Evolutionary conservation across 2,888 invertebrate species (phyloP).

Genomic region (Phyllotreta striolata): DNA sequence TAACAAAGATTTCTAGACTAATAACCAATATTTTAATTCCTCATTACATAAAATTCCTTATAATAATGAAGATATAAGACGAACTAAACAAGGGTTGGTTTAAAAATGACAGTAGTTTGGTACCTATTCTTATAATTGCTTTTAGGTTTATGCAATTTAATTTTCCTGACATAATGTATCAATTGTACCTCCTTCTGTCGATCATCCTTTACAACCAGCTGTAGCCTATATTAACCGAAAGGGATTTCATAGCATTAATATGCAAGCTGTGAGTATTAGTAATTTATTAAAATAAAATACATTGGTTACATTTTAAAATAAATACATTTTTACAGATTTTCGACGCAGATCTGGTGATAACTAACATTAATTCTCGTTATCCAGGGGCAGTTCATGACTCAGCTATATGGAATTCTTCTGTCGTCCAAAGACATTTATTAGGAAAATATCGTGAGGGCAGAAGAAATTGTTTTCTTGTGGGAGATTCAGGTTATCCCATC

Average conservation of each 20-base stretch:
- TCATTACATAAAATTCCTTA: conserved; percentile 3
- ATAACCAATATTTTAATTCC: too few relatives aligned
- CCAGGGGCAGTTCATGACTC: conserved; percentile 6
- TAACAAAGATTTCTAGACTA: too few relatives aligned
- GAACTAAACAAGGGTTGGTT: conserved; percentile 10
- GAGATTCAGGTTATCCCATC: conserved; percentile 24
- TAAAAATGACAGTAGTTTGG: conserved; percentile 2
- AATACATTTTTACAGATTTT: conserved; percentile 7
- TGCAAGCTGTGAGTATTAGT: conserved; percentile 1
- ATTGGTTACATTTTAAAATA: conserved; percentile 1
- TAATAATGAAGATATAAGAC: conserved; percentile 4
- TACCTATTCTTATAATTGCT: conserved; percentile 3
- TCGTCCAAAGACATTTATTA: background rate
- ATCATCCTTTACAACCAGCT: conserved; percentile 11
- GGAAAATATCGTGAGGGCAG: conserved; percentile 19
- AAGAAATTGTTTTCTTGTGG: conserved; percentile 18
- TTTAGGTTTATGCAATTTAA: conserved; percentile 15
- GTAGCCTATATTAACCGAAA: conserved; percentile 11
- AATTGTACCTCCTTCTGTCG: conserved; percentile 3
- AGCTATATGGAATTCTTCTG: conserved; percentile 7
- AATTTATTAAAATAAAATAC: too few relatives aligned
- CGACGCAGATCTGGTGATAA: conserved; percentile 4
- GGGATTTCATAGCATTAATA: conserved; percentile 18
- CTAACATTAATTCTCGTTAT: conserved; percentile 8
- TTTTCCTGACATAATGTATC: conserved; percentile 7